These are phyloP conservation scores for Mayetiola destructor DNA, from an alignment of 2,888 invertebrate species.

Conservation along the genomic window DNA sequence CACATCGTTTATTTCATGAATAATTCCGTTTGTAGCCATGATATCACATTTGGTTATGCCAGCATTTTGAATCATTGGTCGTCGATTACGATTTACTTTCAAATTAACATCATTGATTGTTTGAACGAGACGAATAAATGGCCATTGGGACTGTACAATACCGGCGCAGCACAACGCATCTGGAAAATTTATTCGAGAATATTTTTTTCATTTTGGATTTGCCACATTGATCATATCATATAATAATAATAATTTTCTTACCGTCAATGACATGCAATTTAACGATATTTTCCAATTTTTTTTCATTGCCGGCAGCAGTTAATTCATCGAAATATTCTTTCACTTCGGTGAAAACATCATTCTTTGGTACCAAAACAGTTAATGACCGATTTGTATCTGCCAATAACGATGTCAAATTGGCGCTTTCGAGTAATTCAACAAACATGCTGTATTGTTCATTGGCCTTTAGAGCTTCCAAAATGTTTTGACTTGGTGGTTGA, in stretches of 20 bases:
- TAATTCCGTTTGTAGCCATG: constrained; percentile 32
- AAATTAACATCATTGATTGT: constrained; percentile 30
- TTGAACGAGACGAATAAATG: constrained; percentile 33
- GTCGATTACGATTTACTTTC: constrained; percentile 32
- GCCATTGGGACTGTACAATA: constrained; percentile 34
- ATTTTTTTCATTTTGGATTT: neutral
- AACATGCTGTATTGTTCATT: constrained; percentile 34
- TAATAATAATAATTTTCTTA: neutral
- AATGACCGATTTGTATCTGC: constrained; percentile 26
- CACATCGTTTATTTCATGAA: constrained; percentile 35
- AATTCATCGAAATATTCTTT: constrained; percentile 25
- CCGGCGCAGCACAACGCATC: constrained; percentile 35
- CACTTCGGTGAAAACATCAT: constrained; percentile 33
- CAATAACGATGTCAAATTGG: constrained; percentile 31
- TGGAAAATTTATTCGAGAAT: too few species aligned
- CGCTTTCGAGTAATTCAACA: constrained; percentile 28
- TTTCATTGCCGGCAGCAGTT: constrained; percentile 22
- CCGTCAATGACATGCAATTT: constrained; percentile 25
- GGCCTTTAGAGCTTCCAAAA: constrained; percentile 27
- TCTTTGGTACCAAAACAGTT: constrained; percentile 33
- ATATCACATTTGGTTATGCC: constrained; percentile 35
- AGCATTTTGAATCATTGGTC: constrained; percentile 35
- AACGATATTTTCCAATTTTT: constrained; percentile 25
- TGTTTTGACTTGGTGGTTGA: constrained; percentile 29
- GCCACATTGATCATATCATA: neutral